phyloP scores from a whole-genome alignment of 2,797 vertebrate genomes.

The Rhinatrema bivittatum region DNA sequence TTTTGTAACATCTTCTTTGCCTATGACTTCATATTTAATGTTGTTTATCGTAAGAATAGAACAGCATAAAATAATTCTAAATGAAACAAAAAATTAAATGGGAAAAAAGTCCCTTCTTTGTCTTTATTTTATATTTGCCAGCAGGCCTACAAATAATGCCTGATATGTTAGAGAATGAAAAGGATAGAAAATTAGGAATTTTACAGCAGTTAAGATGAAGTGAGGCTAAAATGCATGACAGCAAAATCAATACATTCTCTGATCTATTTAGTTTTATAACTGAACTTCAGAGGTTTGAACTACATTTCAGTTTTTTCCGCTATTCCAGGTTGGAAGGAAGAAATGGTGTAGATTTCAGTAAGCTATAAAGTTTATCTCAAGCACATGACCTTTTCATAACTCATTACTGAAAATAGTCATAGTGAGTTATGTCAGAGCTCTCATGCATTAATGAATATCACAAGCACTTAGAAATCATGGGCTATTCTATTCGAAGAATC shows the following conservation, averaged over 20 bases:
- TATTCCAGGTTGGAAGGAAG: conserved; percentile 40
- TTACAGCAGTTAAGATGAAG: conserved; percentile 19
- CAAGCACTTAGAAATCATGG: conserved; percentile 25
- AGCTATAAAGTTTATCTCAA: conserved; percentile 46
- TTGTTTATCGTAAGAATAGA: conserved; percentile 17
- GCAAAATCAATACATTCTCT: conserved; percentile 29
- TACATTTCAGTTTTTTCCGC: conserved; percentile 36
- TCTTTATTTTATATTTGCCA: conserved; percentile 37
- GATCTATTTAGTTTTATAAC: conserved; percentile 43
- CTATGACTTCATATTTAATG: conserved; percentile 24
- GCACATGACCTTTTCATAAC: conserved; percentile 30
- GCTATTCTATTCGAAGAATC: conserved; percentile 43
- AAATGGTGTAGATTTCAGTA: conserved; percentile 44
- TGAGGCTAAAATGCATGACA: conserved; percentile 18
- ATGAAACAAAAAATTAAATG: no score
- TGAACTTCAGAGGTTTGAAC: conserved; percentile 20
- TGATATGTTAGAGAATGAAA: conserved; percentile 20
- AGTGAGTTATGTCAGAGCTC: conserved; percentile 42
- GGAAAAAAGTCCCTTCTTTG: no score
- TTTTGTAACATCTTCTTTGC: conserved; percentile 20
- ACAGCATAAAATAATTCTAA: conserved; percentile 17
- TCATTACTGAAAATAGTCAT: conserved; percentile 43
- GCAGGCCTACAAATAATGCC: conserved; percentile 8
- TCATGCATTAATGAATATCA: no score
- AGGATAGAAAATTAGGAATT: conserved; percentile 23